Base-by-base conservation (phyloP, 2,113 vertebrate genomes). In the Ctenodactylus gundi region DNA sequence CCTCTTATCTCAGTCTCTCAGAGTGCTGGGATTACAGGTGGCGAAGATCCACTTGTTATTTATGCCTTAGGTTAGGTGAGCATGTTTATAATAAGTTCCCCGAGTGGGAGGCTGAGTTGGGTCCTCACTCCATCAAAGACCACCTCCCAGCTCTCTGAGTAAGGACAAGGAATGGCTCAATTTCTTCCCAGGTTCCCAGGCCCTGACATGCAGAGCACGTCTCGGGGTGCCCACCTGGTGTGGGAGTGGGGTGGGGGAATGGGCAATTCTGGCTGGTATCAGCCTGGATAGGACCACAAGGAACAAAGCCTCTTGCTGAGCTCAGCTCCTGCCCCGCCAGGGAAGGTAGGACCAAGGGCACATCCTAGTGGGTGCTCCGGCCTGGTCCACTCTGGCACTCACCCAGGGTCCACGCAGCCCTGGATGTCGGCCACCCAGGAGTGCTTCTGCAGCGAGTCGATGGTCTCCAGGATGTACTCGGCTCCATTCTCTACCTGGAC, bases 351-450 rank as follows among this genome's bases (percentile, higher is more conserved):
- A 72, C 39, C 11, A 11, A 41, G 25, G 41, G 27, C 36, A 25
- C 57, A 36, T 8, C 55, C 10, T 11, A 1, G 21, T 13, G 41
- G 1, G 0, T 36, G 34, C 9, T 55, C 58, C 4, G 1, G 13
- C 34, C 65, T 7, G 7, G 11, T 67, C 53, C 55, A 31, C 20
- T 0, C 1, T 39, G 46, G 23, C 31, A 92, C 97, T 99, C 98
- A 99, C 99, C 99, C 99, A 0, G 99, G 99, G 96, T 99, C 99
- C 20, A 99, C 99, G 96, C 99, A 99, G 98, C 99, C 99, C 97
- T 99, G 99, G 97, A 99, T 99, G 83, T 99, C 99, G 0, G 99
- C 99, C 90, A 99, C 99, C 99, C 99, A 99, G 0, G 99, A 99
- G 98, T 99, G 99, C 93, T 99, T 99, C 98, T 99, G 99, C 95